phyloP scores from a whole-genome alignment of 2,797 vertebrate species.

The Myripristis jacobus region DNA sequence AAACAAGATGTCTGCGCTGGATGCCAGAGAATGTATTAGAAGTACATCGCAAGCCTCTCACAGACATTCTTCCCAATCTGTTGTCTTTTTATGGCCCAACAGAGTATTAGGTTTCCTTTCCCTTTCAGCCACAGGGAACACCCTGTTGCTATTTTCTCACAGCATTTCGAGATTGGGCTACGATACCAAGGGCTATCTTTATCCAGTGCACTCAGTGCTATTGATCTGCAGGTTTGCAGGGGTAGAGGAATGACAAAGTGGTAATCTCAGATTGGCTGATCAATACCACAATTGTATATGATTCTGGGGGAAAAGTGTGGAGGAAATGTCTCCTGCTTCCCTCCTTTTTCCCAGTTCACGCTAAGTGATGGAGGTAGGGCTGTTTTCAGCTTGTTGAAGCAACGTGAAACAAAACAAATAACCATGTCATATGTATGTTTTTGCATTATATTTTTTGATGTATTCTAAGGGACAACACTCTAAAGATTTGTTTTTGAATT shows the following conservation, averaged over 20 bases:
- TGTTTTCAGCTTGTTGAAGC: neutral
- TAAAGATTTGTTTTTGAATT: neutral
- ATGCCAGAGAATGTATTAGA: conserved; percentile 31
- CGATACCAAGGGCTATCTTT: conserved; percentile 60
- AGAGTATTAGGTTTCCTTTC: conserved; percentile 43
- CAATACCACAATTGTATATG: conserved; percentile 37
- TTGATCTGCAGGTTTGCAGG: conserved; percentile 58
- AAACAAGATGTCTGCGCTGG: conserved; percentile 8
- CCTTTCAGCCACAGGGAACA: conserved; percentile 48
- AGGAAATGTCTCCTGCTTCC: conserved; percentile 35
- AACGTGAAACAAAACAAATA: neutral
- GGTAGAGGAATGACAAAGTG: conserved; percentile 39
- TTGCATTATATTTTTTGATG: too few species aligned
- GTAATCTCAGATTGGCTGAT: conserved; percentile 51
- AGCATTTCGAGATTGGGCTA: conserved; percentile 39
- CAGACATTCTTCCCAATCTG: conserved; percentile 30
- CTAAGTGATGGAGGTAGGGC: neutral
- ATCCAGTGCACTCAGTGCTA: conserved; percentile 56
- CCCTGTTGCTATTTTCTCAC: conserved; percentile 48
- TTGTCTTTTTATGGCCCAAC: conserved; percentile 45
- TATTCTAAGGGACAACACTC: neutral
- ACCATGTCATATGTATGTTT: neutral
- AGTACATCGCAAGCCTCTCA: conserved; percentile 14
- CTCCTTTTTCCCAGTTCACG: conserved; percentile 19
- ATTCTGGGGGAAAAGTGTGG: conserved; percentile 50